phyloP scores from a whole-genome alignment of 2,888 invertebrate species.

The Capitulum mitella region DNA sequence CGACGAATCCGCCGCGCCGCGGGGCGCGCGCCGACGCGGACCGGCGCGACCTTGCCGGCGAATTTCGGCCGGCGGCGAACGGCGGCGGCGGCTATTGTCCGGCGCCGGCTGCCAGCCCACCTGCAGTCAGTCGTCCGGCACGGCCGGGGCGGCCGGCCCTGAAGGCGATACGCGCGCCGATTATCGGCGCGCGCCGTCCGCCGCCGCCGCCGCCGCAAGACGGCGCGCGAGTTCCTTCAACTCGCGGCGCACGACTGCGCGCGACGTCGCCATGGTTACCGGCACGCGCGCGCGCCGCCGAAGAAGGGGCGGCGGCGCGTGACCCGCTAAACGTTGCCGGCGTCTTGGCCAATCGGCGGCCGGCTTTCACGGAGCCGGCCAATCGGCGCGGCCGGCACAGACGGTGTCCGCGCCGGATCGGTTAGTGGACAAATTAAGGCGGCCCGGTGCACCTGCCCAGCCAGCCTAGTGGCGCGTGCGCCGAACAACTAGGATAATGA shows the following conservation, averaged over 20 bases:
- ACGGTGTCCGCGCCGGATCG: not conserved
- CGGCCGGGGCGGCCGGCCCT: not conserved
- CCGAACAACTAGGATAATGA: slow-evolving; percentile 6
- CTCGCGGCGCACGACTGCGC: slow-evolving; percentile 24
- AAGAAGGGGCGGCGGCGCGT: not conserved
- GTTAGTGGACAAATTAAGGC: slow-evolving; percentile 2
- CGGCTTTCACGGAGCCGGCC: not conserved
- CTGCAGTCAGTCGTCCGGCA: not conserved
- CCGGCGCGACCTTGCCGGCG: not conserved
- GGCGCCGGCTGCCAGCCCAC: not conserved
- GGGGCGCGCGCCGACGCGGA: not conserved
- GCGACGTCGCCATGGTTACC: slow-evolving; percentile 24
- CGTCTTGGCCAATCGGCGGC: slow-evolving; percentile 2
- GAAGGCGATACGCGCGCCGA: not conserved
- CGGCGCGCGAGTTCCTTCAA: slow-evolving; percentile 17
- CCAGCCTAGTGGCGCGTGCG: slow-evolving; percentile 4
- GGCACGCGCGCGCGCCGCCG: slow-evolving; percentile 27
- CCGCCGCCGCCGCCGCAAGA: not conserved
- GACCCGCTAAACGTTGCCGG: slow-evolving; percentile 11
- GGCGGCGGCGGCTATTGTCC: slow-evolving; percentile 36
- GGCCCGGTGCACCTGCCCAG: not conserved
- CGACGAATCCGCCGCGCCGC: not conserved
- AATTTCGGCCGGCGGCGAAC: not conserved
- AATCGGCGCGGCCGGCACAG: not conserved
- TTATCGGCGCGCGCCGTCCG: not conserved